Base-by-base conservation (phyloP, 2,888 invertebrate genomes). In the Drosophila atripex region DNA sequence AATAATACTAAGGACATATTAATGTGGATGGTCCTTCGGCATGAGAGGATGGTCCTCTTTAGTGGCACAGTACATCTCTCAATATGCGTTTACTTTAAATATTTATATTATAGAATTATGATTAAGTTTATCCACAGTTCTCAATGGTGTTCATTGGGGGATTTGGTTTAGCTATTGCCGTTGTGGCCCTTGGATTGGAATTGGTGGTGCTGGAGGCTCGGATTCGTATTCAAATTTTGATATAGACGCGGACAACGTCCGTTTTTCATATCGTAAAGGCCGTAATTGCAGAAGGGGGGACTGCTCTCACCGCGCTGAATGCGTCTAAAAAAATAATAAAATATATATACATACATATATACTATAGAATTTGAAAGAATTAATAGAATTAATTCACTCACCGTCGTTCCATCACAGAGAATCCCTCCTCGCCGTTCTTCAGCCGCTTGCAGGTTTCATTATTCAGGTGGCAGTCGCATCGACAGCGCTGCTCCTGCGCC, bases 401-500 rank as follows among this genome's bases (percentile, higher is more conserved):
- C 95, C 93, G 91, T 91, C 94, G 93, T 89, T 95, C 95, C 25
- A 92, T 92, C 65, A 94, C 91, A 38, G 94, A 93, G 85, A 95
- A 93, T 77, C 93, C 93, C 76, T 94, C 94, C 78, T 93, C 93
- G 61, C 95, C 95, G 70, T 93, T 92, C 84, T 94, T 94, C 80
- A 94, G 92, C 69, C 93, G 91, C 55, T 93, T 91, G 88, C 95
- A 95, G 51, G 93, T 93, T 54, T 92, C 89, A 79, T 94, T 93
- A 69, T 92, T 92, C 71, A 94, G 93, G 73, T 93, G 93, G 80
- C 95, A 95, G 77, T 94, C 94, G 88, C 95, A 95, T 46, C 93
- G 92, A 86, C 95, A 95, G n/a, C 68, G 75, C 23, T 61, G 66
- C 21, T 25, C 58, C 32, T 16, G 16, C 9, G 16, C 32, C 12